These are phyloP conservation scores for Apis laboriosa DNA, from an alignment of 1,140 invertebrate species.

Conservation along the genomic window DNA sequence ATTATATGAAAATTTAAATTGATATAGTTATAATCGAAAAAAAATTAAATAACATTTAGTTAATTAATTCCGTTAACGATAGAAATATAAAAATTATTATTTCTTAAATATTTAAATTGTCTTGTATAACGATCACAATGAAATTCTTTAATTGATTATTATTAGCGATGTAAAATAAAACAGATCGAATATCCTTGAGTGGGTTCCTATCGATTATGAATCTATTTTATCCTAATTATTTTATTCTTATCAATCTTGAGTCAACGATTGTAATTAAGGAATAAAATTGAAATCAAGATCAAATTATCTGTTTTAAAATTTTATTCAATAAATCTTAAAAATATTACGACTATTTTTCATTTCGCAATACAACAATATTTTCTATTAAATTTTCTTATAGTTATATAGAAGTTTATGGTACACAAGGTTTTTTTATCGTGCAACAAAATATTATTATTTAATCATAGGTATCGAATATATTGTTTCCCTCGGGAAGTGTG, in stretches of 20 bases:
- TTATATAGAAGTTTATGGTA: no score
- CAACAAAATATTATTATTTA: constrained; percentile 22
- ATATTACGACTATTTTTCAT: background rate
- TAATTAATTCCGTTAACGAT: no score
- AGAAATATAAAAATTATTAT: background rate
- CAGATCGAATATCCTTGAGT: background rate
- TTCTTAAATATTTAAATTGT: background rate
- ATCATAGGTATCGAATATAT: constrained; percentile 48
- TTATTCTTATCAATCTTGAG: background rate
- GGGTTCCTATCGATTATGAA: background rate
- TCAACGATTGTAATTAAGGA: background rate
- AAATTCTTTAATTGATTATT: background rate
- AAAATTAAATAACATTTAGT: background rate
- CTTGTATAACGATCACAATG: background rate
- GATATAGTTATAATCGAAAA: no score
- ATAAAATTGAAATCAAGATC: background rate
- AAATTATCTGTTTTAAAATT: background rate
- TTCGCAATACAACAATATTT: background rate
- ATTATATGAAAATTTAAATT: no score
- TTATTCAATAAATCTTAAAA: background rate
- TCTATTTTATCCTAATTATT: background rate
- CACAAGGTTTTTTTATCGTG: background rate
- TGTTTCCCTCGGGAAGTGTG: constrained; percentile 34
- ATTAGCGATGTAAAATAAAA: background rate
- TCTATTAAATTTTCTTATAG: background rate